Base-by-base conservation (phyloP, 2,888 invertebrate genomes). In the Choristoneura rosaceana region DNA sequence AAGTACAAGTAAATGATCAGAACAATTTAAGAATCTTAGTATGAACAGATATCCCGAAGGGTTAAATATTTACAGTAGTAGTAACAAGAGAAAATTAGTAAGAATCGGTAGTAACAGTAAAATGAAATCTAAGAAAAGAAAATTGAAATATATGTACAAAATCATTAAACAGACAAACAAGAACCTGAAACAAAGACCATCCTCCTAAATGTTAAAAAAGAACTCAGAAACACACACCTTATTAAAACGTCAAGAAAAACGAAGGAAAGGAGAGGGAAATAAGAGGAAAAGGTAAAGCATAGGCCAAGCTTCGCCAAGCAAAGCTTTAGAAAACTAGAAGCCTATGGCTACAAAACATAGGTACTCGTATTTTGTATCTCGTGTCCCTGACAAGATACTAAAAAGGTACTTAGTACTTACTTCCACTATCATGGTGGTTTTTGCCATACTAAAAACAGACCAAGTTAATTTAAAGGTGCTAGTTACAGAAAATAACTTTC, bases 241-340 rank as follows among this genome's bases (percentile, higher is more conserved):
- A 75, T 71, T 69, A 68, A 77, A 59, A 33, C 47, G 14, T 52
- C 17, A 52, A 14, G 15, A 41, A 33, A 64, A 69, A 25, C n/a
- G 69, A 63, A 74, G 73, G 66, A 65, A 75, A 74, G 55, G 71
- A 71, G 68, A 76, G 74, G 74, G 68, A 74, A 14, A 76, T 71
- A 71, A 73, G 61, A 71, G 75, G 71, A 76, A 74, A 61, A 73
- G 70, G 76, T 77, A 76, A 70, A 79, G 77, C 77, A 76, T 71
- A 75, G 69, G 74, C 74, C 67, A 66, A 73, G 70, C 69, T 66
- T 78, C 70, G 76, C 78, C 69, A 78, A 79, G 81, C 79, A 74
- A 79, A 82, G 82, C 82, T 80, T 81, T 84, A 81, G 81, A 82
- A 81, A 82, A 85, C 68, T 69, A 71, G 15, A 71, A 67, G 69